A percentile compares a stretch with the other conserved stretches of the same genome.
Evolutionary conservation across 2,888 invertebrate genomes (phyloP).

Genomic region (Ormyrus nitidulus): DNA sequence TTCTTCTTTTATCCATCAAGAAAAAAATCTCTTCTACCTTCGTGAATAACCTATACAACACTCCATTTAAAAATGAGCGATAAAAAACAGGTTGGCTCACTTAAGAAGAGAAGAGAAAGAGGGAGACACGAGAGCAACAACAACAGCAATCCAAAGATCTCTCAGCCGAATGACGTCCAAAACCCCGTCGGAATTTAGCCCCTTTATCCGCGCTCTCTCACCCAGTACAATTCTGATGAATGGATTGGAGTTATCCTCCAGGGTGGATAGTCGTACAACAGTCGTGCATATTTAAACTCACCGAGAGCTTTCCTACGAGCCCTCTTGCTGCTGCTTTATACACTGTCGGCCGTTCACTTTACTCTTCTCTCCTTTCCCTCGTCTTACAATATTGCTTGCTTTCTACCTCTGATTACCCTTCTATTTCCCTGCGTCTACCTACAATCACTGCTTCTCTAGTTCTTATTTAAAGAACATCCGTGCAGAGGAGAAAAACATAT

Average conservation of each 20-base stretch:
- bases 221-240: conserved; percentile 1
- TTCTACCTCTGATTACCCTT: background rate
- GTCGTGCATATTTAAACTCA: conserved; percentile 13
- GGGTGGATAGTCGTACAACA: conserved; percentile 1
- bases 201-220: conserved; percentile 10
- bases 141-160: conserved; percentile 13
- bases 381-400: background rate
- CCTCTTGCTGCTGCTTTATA: background rate
- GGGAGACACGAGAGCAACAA: background rate
- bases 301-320: background rate
- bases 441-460: background rate
- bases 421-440: background rate
- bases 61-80: background rate
- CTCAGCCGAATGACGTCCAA: background rate
- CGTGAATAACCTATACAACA: background rate
- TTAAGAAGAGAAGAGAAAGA: background rate
- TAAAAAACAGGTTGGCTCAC: background rate
- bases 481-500: too few species aligned
- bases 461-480: background rate
- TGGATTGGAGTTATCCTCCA: conserved; percentile 12
- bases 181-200: conserved; percentile 9
- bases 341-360: background rate
- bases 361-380: background rate
- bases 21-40: background rate
- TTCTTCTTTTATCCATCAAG: background rate